A percentile compares a stretch with the other conserved stretches of the same genome.
Evolutionary conservation across 2,113 vertebrate species (phyloP).

Genomic region (Saimiri boliviensis): DNA sequence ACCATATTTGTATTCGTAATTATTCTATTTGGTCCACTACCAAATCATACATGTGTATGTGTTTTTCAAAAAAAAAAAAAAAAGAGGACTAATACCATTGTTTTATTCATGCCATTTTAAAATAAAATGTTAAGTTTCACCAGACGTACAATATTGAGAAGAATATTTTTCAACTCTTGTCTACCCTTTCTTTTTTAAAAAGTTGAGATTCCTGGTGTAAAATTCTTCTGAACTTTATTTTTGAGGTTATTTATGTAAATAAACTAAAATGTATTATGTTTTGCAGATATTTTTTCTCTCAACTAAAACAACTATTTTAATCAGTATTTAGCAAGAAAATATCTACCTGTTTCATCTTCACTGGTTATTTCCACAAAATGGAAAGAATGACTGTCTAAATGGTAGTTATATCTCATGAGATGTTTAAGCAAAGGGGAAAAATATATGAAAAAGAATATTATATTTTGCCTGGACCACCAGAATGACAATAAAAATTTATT

Average conservation of each 20-base stretch:
- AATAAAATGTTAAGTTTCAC: not conserved
- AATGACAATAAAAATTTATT: not conserved
- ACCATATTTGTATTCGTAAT: not conserved
- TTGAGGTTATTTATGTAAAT: constrained; percentile 19
- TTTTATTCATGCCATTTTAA: not conserved
- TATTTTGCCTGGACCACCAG: not conserved
- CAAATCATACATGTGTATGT: not conserved
- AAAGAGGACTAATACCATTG: not conserved
- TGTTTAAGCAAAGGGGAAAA: not conserved
- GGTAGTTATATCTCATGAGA: not conserved
- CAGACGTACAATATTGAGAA: not conserved
- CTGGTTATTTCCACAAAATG: not conserved
- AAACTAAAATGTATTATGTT: not conserved
- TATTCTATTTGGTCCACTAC: not conserved
- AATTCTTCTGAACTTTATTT: constrained; percentile 36
- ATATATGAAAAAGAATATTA: constrained; percentile 15
- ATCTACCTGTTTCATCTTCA: not conserved
- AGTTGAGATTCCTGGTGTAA: not conserved
- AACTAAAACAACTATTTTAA: not conserved
- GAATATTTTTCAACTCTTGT: not conserved
- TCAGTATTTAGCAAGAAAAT: not conserved
- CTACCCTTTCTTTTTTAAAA: not conserved
- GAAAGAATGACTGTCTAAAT: not conserved
- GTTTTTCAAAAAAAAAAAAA: constrained; percentile 7
- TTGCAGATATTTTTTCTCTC: not conserved